Evolutionary conservation across 2,113 vertebrate species (phyloP).

Genomic region (Silurus asotus): DNA sequence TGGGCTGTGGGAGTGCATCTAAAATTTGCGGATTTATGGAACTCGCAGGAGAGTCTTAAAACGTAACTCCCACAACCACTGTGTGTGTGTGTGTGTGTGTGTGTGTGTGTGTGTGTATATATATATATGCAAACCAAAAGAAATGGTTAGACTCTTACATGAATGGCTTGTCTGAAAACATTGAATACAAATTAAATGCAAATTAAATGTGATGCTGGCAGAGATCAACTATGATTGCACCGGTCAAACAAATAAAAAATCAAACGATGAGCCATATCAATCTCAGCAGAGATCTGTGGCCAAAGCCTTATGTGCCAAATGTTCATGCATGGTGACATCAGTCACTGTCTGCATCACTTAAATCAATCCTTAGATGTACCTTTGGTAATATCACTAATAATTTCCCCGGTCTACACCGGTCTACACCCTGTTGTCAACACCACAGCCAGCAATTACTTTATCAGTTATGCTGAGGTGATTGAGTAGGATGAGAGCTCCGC

Average conservation of each 20-base stretch:
- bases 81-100: too few species aligned
- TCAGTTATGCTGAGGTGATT: not conserved
- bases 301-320: not conserved
- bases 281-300: not conserved
- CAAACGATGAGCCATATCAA: not conserved
- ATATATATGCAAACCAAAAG: too few species aligned
- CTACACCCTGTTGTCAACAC: not conserved
- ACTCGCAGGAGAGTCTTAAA: too few species aligned
- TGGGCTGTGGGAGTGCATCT: too few species aligned
- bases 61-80: too few species aligned
- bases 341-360: not conserved
- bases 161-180: not conserved
- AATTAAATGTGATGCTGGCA: not conserved
- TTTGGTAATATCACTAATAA: not conserved
- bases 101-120: too few species aligned
- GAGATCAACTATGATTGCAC: not conserved
- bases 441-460: not conserved
- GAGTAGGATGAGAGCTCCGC: not conserved
- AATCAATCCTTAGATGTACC: not conserved
- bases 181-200: not conserved
- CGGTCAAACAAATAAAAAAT: not conserved
- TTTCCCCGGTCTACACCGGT: too few species aligned
- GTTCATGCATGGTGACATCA: not conserved
- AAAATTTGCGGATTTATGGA: too few species aligned
- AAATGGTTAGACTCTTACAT: not conserved